These are phyloP conservation scores for Pasiphila rectangulata DNA, from an alignment of 2,888 invertebrate genomes.

Conservation along the genomic window DNA sequence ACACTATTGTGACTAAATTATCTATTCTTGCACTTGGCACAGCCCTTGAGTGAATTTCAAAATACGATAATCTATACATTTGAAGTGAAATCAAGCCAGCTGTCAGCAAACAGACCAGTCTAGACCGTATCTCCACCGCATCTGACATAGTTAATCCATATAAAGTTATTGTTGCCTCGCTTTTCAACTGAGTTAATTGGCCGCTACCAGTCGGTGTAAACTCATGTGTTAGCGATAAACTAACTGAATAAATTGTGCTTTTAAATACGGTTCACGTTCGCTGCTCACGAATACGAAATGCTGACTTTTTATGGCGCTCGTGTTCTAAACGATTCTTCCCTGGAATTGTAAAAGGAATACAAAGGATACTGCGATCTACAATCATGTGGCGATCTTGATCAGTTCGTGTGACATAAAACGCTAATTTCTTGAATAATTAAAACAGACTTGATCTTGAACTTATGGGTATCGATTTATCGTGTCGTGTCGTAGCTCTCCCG, in stretches of 20 bases:
- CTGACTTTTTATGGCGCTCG: constrained; percentile 56
- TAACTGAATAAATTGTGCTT: constrained; percentile 64
- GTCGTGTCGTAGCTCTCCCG: constrained; percentile 36
- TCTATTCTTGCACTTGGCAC: constrained; percentile 12
- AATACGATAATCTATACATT: constrained; percentile 57
- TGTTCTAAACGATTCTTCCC: constrained; percentile 64
- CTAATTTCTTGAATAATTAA: constrained; percentile 60
- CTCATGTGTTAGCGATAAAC: constrained; percentile 65
- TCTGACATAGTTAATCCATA: constrained; percentile 73
- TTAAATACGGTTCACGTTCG: constrained; percentile 58
- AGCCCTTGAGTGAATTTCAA: constrained; percentile 49
- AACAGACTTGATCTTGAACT: neutral
- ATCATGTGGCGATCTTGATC: constrained; percentile 66
- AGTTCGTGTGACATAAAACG: constrained; percentile 56
- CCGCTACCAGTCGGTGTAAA: constrained; percentile 66
- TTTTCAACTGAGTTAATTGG: constrained; percentile 70
- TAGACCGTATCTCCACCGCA: constrained; percentile 61
- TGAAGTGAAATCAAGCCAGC: constrained; percentile 46
- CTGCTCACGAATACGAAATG: constrained; percentile 56
- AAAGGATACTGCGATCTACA: constrained; percentile 58
- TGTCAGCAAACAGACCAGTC: constrained; percentile 55
- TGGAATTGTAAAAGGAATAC: constrained; percentile 57
- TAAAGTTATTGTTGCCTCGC: constrained; percentile 71
- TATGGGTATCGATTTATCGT: neutral
- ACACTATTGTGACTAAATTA: no score